These are phyloP conservation scores for Oplegnathus fasciatus DNA, from an alignment of 2,113 vertebrate species.

Conservation along the genomic window DNA sequence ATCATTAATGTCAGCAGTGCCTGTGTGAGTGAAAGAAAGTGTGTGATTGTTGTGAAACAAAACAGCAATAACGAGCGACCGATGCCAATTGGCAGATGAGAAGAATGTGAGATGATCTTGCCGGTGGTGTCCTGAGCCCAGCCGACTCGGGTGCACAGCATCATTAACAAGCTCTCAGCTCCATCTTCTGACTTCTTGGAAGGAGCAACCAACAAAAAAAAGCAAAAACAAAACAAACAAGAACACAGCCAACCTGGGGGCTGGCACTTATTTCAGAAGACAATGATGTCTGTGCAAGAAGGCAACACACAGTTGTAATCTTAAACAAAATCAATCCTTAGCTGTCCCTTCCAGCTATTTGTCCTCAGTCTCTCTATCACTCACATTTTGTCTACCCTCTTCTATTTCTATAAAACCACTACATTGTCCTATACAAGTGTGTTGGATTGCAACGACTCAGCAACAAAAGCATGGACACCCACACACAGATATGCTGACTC, in stretches of 20 bases:
- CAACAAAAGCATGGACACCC: slow-evolving; percentile 3
- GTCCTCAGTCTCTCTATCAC: not conserved
- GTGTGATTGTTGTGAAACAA: not conserved
- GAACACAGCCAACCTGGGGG: not conserved
- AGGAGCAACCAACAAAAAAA: not conserved
- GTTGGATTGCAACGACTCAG: slow-evolving; percentile 8
- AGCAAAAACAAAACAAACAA: not conserved
- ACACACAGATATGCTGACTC: slow-evolving; percentile 31
- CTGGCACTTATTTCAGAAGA: not conserved
- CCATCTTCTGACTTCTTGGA: not conserved
- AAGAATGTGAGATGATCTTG: not conserved
- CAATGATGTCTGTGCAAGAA: not conserved
- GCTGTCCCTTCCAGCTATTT: slow-evolving; percentile 18
- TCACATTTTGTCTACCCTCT: not conserved
- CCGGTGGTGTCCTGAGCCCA: not conserved
- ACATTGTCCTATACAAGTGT: not conserved
- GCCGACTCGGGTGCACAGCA: too few species aligned
- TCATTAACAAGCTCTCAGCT: not conserved
- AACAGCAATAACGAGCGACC: not conserved
- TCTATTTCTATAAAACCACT: not conserved
- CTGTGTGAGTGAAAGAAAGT: not conserved
- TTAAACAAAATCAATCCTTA: slow-evolving; percentile 10
- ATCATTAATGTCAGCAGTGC: not conserved
- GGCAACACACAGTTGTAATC: not conserved
- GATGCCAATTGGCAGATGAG: not conserved